Evolutionary conservation across 2,113 vertebrate genomes (phyloP).

Genomic region (Poeciliopsis occidentalis): DNA sequence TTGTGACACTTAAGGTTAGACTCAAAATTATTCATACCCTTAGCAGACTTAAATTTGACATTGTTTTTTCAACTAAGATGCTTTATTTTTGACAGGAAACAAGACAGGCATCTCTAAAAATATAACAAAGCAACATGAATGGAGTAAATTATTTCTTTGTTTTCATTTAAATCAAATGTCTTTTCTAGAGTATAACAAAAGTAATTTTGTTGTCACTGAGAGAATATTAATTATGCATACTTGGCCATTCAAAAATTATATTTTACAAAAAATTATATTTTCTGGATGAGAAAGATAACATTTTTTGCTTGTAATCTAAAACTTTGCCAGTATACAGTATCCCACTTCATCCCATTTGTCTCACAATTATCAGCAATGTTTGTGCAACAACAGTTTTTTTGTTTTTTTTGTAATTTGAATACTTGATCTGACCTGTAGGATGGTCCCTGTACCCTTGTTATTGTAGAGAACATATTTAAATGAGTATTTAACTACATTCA

Average conservation of each 20-base stretch:
- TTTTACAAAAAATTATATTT: slow-evolving; percentile 29
- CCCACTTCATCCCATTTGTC: background rate
- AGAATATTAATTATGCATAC: slow-evolving; percentile 59
- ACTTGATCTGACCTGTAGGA: slow-evolving; percentile 11
- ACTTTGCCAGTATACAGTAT: background rate
- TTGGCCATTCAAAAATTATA: slow-evolving; percentile 36
- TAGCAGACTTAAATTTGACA: background rate
- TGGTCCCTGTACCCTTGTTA: slow-evolving; percentile 29
- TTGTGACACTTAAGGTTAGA: background rate
- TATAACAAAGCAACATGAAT: no score
- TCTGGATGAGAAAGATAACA: background rate
- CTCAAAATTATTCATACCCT: background rate
- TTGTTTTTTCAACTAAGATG: no score
- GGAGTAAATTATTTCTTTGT: no score
- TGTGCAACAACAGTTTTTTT: background rate
- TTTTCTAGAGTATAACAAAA: no score
- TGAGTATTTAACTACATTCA: slow-evolving; percentile 73
- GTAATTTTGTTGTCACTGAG: slow-evolving; percentile 45
- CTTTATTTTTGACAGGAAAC: background rate
- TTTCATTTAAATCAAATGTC: no score
- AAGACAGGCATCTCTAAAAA: no score
- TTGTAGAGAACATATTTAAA: slow-evolving; percentile 70
- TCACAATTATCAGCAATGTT: background rate
- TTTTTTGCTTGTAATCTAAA: background rate
- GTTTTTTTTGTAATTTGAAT: slow-evolving; percentile 12